phyloP scores from a whole-genome alignment of 2,797 vertebrate species.

The Chloroceryle amazona region DNA sequence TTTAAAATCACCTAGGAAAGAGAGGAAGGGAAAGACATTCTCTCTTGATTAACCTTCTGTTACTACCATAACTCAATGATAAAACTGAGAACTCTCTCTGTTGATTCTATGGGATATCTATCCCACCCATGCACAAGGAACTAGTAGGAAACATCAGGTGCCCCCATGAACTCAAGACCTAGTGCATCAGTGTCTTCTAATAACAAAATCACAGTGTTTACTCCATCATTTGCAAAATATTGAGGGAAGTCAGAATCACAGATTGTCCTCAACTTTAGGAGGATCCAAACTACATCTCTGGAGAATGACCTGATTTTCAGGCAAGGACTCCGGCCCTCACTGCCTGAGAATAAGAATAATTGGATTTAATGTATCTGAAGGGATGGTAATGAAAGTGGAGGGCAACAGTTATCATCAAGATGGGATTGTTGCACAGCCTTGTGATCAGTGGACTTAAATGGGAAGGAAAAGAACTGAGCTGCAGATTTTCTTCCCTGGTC shows the following conservation, averaged over 20 bases:
- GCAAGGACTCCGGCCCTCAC: not conserved
- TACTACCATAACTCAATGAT: not conserved
- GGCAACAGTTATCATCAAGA: not conserved
- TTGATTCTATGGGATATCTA: not conserved
- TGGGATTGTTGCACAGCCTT: not conserved
- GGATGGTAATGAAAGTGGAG: not conserved
- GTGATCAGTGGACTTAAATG: not conserved
- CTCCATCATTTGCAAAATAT: not conserved
- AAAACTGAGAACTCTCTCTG: not conserved
- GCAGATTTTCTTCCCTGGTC: not conserved
- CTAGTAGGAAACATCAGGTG: not conserved
- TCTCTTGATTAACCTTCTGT: not conserved
- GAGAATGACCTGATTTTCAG: not conserved
- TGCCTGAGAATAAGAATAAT: not conserved
- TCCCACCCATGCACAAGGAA: fast-evolving
- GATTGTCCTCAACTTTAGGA: not conserved
- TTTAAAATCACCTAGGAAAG: not conserved
- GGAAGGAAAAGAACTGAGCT: not conserved
- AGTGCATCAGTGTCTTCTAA: not conserved
- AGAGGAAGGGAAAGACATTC: not conserved
- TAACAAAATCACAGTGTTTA: not conserved
- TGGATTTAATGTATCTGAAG: not conserved
- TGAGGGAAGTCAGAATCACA: not conserved
- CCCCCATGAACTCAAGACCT: not conserved
- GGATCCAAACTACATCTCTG: not conserved